Evolutionary conservation across 1,140 invertebrate species (phyloP).

Genomic region (Ericerus pela): DNA sequence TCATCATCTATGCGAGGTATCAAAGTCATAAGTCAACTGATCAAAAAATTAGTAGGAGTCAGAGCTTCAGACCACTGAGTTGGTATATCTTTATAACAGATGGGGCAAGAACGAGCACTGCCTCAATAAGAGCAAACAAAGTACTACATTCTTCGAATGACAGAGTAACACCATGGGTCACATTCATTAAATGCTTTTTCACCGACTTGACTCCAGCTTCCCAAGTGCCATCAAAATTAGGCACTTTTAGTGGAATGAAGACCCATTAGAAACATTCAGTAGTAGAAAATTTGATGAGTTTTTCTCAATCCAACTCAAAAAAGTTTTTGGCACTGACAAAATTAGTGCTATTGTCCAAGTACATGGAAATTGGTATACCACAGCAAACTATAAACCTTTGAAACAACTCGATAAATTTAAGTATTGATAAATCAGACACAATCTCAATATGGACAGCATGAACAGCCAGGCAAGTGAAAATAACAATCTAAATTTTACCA

Average conservation of each 20-base stretch:
- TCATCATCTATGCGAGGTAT: no score
- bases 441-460: constrained; percentile 29
- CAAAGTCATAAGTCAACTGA: constrained; percentile 16
- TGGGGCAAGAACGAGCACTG: constrained; percentile 23
- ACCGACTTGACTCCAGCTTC: constrained; percentile 30
- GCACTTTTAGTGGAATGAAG: constrained; percentile 31
- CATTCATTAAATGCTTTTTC: constrained; percentile 28
- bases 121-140: constrained; percentile 20
- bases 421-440: constrained; percentile 22
- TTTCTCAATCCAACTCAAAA: not conserved
- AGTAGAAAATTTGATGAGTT: not conserved
- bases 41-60: constrained; percentile 25
- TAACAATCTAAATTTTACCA: constrained; percentile 24
- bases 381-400: constrained; percentile 27
- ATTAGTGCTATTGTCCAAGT: constrained; percentile 30
- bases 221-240: constrained; percentile 33
- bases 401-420: constrained; percentile 26
- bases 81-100: constrained; percentile 21
- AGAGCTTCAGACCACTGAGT: constrained; percentile 21
- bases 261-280: constrained; percentile 29
- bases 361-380: constrained; percentile 23
- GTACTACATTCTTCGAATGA: constrained; percentile 23
- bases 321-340: constrained; percentile 27
- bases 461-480: constrained; percentile 25
- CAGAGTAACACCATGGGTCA: constrained; percentile 18